A percentile compares a stretch with the other conserved stretches of the same genome.
Evolutionary conservation across 2,888 invertebrate species (phyloP).

Genomic region (Syritta pipiens): DNA sequence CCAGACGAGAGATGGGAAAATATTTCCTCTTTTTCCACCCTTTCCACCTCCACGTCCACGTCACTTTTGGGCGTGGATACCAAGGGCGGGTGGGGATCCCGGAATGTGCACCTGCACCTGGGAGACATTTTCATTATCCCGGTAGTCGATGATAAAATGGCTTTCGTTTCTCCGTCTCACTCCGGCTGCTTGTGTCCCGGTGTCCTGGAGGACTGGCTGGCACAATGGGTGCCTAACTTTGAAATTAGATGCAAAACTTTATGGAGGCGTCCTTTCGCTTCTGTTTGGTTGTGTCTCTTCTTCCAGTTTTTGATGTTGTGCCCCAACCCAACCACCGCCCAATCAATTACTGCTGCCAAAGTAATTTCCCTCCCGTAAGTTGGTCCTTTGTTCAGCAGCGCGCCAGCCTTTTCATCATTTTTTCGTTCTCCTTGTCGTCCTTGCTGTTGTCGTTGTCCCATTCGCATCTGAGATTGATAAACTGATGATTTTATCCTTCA

Average conservation of each 20-base stretch:
- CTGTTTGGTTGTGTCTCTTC: not conserved
- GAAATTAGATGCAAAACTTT: slow-evolving; percentile 63
- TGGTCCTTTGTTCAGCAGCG: slow-evolving; percentile 16
- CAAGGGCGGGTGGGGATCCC: no score
- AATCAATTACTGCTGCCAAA: slow-evolving; percentile 58
- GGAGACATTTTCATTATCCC: slow-evolving; percentile 49
- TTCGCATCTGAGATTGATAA: slow-evolving; percentile 41
- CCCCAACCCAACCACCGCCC: slow-evolving; percentile 6
- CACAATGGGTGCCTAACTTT: slow-evolving; percentile 56
- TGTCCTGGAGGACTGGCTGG: slow-evolving; percentile 12
- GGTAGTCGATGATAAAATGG: slow-evolving; percentile 23
- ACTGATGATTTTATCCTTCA: slow-evolving; percentile 62
- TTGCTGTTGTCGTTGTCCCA: slow-evolving; percentile 3
- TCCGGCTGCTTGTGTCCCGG: not conserved
- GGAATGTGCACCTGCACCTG: slow-evolving; percentile 35
- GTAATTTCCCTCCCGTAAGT: slow-evolving; percentile 20
- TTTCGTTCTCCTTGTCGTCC: no score
- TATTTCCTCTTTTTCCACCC: slow-evolving; percentile 8
- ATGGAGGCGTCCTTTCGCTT: slow-evolving; percentile 17
- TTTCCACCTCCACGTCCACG: not conserved
- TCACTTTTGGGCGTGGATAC: slow-evolving; percentile 12
- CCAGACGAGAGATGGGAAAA: slow-evolving; percentile 20
- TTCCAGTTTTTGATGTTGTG: slow-evolving; percentile 10
- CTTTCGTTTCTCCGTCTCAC: no score
- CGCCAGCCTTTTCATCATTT: slow-evolving; percentile 37